Percentiles rank a stretch among this genome's conserved stretches.
phyloP scores from a whole-genome alignment of 1,140 invertebrate species.

The Platorchestia sp. region DNA sequence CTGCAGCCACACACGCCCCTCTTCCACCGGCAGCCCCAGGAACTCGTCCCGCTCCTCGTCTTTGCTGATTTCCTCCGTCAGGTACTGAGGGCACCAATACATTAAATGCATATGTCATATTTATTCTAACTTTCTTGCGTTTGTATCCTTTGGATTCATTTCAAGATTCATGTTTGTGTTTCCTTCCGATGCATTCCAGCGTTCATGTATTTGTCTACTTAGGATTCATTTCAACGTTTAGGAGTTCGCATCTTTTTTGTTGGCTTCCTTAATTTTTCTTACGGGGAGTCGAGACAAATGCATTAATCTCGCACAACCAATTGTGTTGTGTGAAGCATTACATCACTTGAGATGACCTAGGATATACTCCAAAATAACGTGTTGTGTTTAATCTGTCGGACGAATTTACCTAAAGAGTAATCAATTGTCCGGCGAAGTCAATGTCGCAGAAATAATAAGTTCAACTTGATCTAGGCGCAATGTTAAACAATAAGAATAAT shows the following conservation, averaged over 20 bases:
- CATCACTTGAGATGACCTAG: not conserved
- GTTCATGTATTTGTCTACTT: too few species aligned
- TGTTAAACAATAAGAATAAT: not conserved
- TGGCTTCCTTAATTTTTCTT: not conserved
- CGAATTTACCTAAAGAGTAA: not conserved
- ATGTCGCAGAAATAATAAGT: too few species aligned
- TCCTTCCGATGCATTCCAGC: too few species aligned
- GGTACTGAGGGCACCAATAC: slow-evolving; percentile 69
- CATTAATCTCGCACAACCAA: not conserved
- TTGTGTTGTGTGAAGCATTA: not conserved
- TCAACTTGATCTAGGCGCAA: too few species aligned
- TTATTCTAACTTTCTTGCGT: too few species aligned
- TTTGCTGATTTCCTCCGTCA: slow-evolving; percentile 74
- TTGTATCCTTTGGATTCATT: too few species aligned
- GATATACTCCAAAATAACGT: not conserved
- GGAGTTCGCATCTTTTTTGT: not conserved
- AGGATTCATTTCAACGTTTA: not conserved
- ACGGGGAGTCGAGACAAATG: too few species aligned
- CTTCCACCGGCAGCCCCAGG: slow-evolving; percentile 72
- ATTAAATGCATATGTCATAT: too few species aligned
- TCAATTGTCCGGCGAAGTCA: too few species aligned
- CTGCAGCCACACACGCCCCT: slow-evolving; percentile 76
- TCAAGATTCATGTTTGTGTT: too few species aligned
- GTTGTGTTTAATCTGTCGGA: not conserved
- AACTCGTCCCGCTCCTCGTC: slow-evolving; percentile 75